These are phyloP conservation scores for Bovichtus diacanthus DNA, from an alignment of 2,797 vertebrate species.

Conservation along the genomic window DNA sequence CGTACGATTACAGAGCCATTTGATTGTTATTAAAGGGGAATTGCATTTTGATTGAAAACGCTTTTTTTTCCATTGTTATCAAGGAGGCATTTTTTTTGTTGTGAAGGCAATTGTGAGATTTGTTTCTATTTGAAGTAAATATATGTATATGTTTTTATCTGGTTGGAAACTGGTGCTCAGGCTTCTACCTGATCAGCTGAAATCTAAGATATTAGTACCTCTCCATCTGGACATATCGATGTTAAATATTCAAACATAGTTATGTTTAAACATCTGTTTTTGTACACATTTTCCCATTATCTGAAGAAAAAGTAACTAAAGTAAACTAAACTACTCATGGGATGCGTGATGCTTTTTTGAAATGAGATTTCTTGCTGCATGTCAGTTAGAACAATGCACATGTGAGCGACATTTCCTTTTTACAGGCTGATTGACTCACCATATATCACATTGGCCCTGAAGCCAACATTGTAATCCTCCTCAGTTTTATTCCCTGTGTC, in stretches of 20 bases:
- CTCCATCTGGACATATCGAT: background rate
- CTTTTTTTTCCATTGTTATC: too few relatives aligned
- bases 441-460: slow-evolving; percentile 38
- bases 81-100: too few relatives aligned
- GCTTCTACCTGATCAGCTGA: too few relatives aligned
- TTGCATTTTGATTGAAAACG: too few relatives aligned
- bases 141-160: too few relatives aligned
- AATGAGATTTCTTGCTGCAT: background rate
- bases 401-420: background rate
- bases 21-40: too few relatives aligned
- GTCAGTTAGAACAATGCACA: background rate
- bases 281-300: background rate
- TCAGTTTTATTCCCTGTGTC: slow-evolving; percentile 11
- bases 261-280: background rate
- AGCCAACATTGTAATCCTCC: slow-evolving; percentile 35
- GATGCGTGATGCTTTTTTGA: background rate
- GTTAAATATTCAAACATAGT: background rate
- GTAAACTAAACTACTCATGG: background rate
- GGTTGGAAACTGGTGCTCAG: too few relatives aligned
- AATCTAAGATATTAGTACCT: too few relatives aligned
- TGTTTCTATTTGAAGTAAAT: too few relatives aligned
- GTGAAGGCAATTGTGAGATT: too few relatives aligned
- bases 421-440: slow-evolving; percentile 6
- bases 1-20: too few relatives aligned
- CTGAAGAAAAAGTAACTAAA: background rate